phyloP scores from a whole-genome alignment of 1,140 invertebrate species.

The Apis dorsata region DNA sequence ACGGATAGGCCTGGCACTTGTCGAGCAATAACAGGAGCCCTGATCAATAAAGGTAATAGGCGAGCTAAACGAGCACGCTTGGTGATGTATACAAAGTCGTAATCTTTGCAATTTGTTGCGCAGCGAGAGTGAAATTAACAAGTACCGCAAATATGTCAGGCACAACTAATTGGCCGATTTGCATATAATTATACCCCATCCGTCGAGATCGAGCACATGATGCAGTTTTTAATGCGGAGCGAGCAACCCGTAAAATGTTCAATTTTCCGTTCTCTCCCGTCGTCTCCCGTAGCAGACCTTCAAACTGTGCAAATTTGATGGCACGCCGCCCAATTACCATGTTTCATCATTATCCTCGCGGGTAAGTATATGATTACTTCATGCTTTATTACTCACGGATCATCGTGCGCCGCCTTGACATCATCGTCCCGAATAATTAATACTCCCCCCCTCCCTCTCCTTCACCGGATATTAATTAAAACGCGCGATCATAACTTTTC shows the following conservation, averaged over 20 bases:
- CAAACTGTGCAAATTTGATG: constrained; percentile 59
- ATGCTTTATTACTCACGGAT: constrained; percentile 59
- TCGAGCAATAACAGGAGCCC: constrained; percentile 36
- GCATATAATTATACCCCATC: constrained; percentile 63
- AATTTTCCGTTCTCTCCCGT: constrained; percentile 55
- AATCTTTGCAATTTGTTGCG: constrained; percentile 62
- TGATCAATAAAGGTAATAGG: constrained; percentile 51
- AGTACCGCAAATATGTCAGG: constrained; percentile 64
- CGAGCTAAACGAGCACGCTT: constrained; percentile 46
- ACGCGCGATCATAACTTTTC: too few species aligned
- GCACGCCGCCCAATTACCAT: constrained; percentile 52
- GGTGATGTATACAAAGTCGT: constrained; percentile 50
- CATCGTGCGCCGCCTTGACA: constrained; percentile 53
- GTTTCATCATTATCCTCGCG: constrained; percentile 52
- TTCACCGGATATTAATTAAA: constrained; percentile 30
- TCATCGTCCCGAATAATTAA: constrained; percentile 58
- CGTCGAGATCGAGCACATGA: constrained; percentile 59
- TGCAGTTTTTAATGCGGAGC: constrained; percentile 61
- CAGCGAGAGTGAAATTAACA: constrained; percentile 60
- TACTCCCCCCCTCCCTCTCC: constrained; percentile 13
- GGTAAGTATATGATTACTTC: constrained; percentile 57
- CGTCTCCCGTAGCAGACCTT: constrained; percentile 34
- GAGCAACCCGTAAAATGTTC: constrained; percentile 61
- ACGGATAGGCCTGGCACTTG: not conserved
- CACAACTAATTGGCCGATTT: constrained; percentile 66